Conservation (phyloP, 2,797 vertebrate species). For the Catharus ustulatus region DNA sequence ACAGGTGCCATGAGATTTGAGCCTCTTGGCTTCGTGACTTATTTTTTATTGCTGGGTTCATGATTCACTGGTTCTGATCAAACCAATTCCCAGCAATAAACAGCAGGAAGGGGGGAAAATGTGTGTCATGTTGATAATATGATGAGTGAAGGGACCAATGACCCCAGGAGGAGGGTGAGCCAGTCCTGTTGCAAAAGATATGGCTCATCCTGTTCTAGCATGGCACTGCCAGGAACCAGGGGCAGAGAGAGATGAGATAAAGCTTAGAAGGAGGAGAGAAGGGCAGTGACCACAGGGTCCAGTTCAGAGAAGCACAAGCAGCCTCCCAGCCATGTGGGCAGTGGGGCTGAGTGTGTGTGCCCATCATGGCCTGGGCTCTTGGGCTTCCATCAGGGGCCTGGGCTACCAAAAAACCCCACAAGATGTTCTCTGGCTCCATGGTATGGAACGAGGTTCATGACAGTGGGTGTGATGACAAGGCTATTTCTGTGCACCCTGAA, state of each 20-base stretch:
- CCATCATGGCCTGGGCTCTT: background rate
- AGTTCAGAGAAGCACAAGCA: background rate
- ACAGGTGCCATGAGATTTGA: background rate
- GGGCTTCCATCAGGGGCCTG: background rate
- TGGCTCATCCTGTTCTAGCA: background rate
- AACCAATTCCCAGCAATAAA: conserved; percentile 40
- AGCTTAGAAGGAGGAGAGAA: background rate
- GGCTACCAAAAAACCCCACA: background rate
- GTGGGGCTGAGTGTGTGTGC: background rate
- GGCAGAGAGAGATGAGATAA: background rate
- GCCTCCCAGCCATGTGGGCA: background rate
- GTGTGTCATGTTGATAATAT: background rate
- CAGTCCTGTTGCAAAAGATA: background rate
- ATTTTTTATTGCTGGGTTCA: conserved; percentile 1
- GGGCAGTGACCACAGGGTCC: background rate
- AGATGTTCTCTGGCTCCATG: background rate
- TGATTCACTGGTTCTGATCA: conserved; percentile 39
- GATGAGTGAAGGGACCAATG: conserved; percentile 3
- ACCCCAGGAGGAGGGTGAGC: background rate
- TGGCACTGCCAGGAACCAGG: background rate
- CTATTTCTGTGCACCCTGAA: background rate
- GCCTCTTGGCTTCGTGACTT: background rate
- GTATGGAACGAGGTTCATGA: background rate
- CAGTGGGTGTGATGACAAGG: background rate
- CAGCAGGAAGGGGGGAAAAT: background rate